These are phyloP conservation scores for Gallinago stenura DNA, from an alignment of 2,797 vertebrate genomes.

Conservation along the genomic window DNA sequence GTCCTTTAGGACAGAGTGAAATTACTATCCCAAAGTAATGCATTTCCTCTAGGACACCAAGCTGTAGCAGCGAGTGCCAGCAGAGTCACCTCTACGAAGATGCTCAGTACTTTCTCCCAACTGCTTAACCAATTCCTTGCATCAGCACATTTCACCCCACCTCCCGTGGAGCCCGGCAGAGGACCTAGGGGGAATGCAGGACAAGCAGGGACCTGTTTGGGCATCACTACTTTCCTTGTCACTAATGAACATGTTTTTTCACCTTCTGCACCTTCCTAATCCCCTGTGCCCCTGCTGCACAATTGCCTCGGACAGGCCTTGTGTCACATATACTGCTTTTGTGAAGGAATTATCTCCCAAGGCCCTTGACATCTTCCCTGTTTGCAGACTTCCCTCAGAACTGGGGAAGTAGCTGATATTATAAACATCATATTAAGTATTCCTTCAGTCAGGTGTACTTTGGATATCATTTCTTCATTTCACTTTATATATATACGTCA, in stretches of 20 bases:
- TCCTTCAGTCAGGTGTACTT: background rate
- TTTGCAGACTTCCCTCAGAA: background rate
- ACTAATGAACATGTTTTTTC: background rate
- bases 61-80: background rate
- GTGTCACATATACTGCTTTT: background rate
- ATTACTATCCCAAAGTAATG: background rate
- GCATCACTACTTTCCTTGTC: background rate
- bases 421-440: background rate
- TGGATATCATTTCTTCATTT: background rate
- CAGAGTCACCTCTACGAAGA: accelerated
- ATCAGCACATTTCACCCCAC: background rate
- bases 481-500: background rate
- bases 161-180: background rate
- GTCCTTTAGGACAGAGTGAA: background rate
- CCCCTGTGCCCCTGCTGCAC: background rate
- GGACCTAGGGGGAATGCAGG: background rate
- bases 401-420: background rate
- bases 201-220: background rate
- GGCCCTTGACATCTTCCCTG: background rate
- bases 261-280: background rate
- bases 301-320: accelerated
- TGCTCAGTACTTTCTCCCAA: accelerated
- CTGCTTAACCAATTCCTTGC: background rate
- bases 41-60: background rate
- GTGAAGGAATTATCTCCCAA: background rate